Base-by-base conservation (phyloP, 2,113 vertebrate species). In the Indicator indicator region DNA sequence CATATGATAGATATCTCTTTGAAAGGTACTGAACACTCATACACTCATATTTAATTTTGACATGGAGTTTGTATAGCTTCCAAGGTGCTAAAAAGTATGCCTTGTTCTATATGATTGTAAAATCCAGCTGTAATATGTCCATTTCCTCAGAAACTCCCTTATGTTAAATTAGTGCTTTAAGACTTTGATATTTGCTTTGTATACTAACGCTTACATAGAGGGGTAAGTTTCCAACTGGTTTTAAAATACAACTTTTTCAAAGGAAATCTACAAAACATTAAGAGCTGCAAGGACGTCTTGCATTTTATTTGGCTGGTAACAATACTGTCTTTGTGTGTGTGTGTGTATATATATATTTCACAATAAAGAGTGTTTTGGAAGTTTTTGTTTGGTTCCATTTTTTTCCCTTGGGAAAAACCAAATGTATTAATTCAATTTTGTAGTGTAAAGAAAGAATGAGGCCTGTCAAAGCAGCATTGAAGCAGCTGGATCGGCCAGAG, bases 401-500 rank as follows among this genome's bases (percentile, higher is more conserved):
- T 24, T 56, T 42, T 88, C 52, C 33, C 72, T 56, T 44, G 8
- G 48, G 20, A 23, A 9, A 30, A 74, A 5, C 80, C 93, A 8
- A 89, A 58, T 0, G 16, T 19, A 9, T 64, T 91, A 93, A 96
- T 93, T 55, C 20, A 4, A 17, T 90, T 96, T 94, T 95, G 70
- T 86, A 99, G 99, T 99, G 99, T 95, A 99, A 99, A 96, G 99
- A 99, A 97, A 98, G 99, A 96, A 99, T 99, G 99, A 98, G 99
- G 52, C 99, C 99, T 11, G 99, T 99, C 33, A 99, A 99, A 94
- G 99, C 99, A 56, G 99, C 99, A 27, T 95, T 99, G 91, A 99
- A 99, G 96, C 99, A 99, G 89, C 97, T 99, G 95, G 99, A 99
- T 97, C 93, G 99, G 74, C 99, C 99, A 38, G 99, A 99, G 96